Base-by-base conservation (phyloP, 37 sponge, comb jelly and placozoan species). In the Dysidea cf. avara region DNA sequence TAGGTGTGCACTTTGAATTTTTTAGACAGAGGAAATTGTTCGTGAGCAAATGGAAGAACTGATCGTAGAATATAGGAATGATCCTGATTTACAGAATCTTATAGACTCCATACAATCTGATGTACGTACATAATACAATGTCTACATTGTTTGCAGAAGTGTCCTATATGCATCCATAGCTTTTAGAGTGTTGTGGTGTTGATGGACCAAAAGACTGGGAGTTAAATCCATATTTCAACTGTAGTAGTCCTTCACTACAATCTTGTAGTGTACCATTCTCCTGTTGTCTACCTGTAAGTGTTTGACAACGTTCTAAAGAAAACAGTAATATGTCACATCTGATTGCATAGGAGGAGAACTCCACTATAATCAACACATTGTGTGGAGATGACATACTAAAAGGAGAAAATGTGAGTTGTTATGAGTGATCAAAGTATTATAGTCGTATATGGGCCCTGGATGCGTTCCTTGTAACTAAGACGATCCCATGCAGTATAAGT, bases 211-310 rank as follows among this genome's bases (percentile, higher is more conserved):
- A 72, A n/a, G 94, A 91, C 76, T 95, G 96, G 96, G 57, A 90
- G 35, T 49, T 28, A 0, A 95, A 95, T 53, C 53, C 48, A 11
- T 95, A 95, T 72, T 95, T 95, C 72, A 84, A 83, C 64, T n/a
- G n/a, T n/a, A n/a, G n/a, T n/a, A n/a, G n/a, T n/a, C n/a, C n/a
- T n/a, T n/a, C n/a, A n/a, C n/a, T 95, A 92, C 63, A 95, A 80
- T 39, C 75, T 18, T 95, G 96, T 68, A 87, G 92, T 62, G 92
- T 90, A 3, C 96, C 96, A 0, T 95, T 75, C 56, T 95, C 96
- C 38, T 95, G 96, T 50, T 95, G 96, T 37, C 53, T 39, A 0
- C 47, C 61, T 67, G 94, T 92, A 59, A 75, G 92, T 61, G n/a
- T n/a, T n/a, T n/a, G n/a, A n/a, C n/a, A n/a, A n/a, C n/a, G n/a